A percentile compares a stretch with the other conserved stretches of the same genome.
Evolutionary conservation across 2,888 invertebrate species (phyloP).

Genomic region (Eremobia ochroleuca): DNA sequence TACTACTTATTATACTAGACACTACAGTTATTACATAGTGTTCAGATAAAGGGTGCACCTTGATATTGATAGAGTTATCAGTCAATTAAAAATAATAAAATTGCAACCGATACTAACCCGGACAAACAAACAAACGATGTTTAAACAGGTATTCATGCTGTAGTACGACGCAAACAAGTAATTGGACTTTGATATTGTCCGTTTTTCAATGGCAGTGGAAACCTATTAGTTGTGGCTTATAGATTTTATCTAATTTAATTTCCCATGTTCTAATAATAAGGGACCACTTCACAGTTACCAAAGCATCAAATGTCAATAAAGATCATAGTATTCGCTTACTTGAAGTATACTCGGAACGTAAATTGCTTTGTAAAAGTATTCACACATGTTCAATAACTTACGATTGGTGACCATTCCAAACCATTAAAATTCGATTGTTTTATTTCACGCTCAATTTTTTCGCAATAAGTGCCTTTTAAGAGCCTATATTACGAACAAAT

Average conservation of each 20-base stretch:
- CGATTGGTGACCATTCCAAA: constrained; percentile 64
- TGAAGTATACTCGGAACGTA: constrained; percentile 50
- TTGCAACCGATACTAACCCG: constrained; percentile 8
- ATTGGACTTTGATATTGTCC: constrained; percentile 13
- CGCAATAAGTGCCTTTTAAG: constrained; percentile 43
- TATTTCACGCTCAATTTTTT: constrained; percentile 65
- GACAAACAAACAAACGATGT: constrained; percentile 23
- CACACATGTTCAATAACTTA: constrained; percentile 66
- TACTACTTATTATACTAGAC: no score
- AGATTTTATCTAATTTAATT: neutral
- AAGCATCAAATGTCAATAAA: constrained; percentile 41
- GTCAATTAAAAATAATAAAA: constrained; percentile 9
- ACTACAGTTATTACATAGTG: neutral
- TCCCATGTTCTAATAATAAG: constrained; percentile 1
- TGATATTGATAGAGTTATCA: constrained; percentile 6
- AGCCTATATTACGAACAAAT: constrained; percentile 45
- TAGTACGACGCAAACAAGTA: constrained; percentile 24
- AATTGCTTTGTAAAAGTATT: constrained; percentile 67
- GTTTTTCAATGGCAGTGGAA: neutral
- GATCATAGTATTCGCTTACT: constrained; percentile 30
- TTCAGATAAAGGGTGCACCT: constrained; percentile 1
- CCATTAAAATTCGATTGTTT: constrained; percentile 66
- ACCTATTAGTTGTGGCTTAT: neutral
- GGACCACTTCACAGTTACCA: constrained; percentile 26
- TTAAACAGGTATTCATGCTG: constrained; percentile 10